A percentile compares a stretch with the other conserved stretches of the same genome.
These are phyloP conservation scores for Volucella bombylans DNA, from an alignment of 2,888 invertebrate genomes.

Conservation along the genomic window DNA sequence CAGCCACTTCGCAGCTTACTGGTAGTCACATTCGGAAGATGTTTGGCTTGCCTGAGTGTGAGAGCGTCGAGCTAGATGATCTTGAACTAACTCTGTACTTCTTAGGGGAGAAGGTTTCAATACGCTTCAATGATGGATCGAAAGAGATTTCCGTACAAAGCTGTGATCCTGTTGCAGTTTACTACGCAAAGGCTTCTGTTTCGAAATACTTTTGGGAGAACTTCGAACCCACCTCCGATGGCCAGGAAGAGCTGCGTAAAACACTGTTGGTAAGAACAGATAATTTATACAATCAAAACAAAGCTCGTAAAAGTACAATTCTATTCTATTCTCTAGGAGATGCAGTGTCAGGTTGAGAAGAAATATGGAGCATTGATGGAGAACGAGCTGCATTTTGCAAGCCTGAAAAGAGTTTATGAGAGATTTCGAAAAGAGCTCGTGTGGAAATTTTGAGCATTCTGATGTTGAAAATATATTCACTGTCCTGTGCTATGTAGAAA, in stretches of 20 bases:
- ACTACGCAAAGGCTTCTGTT: conserved; percentile 54
- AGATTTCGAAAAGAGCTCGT: conserved; percentile 76
- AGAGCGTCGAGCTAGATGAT: conserved; percentile 19
- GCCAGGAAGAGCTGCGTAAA: conserved; percentile 16
- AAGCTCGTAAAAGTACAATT: neutral
- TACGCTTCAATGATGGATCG: conserved; percentile 28
- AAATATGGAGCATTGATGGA: conserved; percentile 75
- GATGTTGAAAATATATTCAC: conserved; percentile 9
- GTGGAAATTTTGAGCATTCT: conserved; percentile 51
- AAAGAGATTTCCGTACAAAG: conserved; percentile 23
- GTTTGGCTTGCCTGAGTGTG: conserved; percentile 30
- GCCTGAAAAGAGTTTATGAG: conserved; percentile 76
- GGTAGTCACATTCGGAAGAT: conserved; percentile 7
- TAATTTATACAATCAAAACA: neutral
- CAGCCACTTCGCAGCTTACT: conserved; percentile 1
- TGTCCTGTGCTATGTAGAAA: neutral
- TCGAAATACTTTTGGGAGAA: conserved; percentile 44
- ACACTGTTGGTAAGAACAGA: conserved; percentile 18
- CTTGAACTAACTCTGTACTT: conserved; percentile 38
- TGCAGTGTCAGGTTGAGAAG: conserved; percentile 77
- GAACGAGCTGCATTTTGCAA: conserved; percentile 75
- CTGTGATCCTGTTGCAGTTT: conserved; percentile 49
- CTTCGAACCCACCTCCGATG: conserved; percentile 8
- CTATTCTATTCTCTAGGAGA: conserved; percentile 75
- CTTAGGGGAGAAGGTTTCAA: conserved; percentile 35